phyloP scores from a whole-genome alignment of 2,113 vertebrate genomes.

The Larimichthys polyactis region DNA sequence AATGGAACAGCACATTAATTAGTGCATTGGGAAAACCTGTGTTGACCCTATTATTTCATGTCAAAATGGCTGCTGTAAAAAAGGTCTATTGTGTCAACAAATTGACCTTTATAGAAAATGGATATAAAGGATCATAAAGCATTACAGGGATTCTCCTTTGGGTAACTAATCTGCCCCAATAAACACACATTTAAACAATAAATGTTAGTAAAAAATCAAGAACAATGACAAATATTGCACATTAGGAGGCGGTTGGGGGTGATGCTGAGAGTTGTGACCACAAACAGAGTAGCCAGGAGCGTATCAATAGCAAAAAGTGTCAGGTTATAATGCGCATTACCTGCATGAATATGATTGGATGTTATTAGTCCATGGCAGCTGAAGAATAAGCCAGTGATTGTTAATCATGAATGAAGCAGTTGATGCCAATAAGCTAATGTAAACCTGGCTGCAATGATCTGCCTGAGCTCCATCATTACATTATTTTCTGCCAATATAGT shows the following conservation, averaged over 20 bases:
- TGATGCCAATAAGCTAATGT: not conserved
- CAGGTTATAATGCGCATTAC: not conserved
- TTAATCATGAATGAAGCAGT: constrained; percentile 15
- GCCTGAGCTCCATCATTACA: not conserved
- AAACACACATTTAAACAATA: no score
- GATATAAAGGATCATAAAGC: no score
- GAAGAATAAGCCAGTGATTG: not conserved
- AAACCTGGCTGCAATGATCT: not conserved
- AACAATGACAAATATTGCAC: not conserved
- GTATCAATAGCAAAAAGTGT: not conserved
- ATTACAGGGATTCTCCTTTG: no score
- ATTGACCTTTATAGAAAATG: no score
- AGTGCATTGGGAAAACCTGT: no score
- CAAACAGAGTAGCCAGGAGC: not conserved
- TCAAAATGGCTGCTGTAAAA: no score
- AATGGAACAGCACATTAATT: no score
- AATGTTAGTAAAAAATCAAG: no score
- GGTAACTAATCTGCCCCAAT: no score
- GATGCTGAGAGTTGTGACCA: not conserved
- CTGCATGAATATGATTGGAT: not conserved
- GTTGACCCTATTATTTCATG: no score
- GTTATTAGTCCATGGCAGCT: not conserved
- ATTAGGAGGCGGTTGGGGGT: not conserved
- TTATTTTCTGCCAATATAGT: not conserved
- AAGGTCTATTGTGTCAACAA: no score